A percentile compares a stretch with the other conserved stretches of the same genome.
These are phyloP conservation scores for Plumapathes pennacea DNA, from an alignment of 92 coral and sea anemone genomes.

Conservation along the genomic window DNA sequence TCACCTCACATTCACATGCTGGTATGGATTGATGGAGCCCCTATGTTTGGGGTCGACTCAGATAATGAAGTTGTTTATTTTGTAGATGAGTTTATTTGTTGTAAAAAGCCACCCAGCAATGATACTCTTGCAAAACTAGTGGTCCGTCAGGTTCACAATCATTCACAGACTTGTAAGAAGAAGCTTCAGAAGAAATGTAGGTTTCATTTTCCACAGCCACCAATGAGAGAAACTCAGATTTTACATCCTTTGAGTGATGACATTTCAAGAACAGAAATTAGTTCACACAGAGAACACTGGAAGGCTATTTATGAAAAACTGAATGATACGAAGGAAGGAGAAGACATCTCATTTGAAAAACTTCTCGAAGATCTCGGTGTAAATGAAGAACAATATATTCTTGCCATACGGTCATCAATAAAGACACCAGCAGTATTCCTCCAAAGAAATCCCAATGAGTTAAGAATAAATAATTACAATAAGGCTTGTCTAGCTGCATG, in stretches of 20 bases:
- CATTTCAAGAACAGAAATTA: not conserved
- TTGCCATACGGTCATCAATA: conserved; percentile 54
- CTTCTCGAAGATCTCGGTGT: conserved; percentile 18
- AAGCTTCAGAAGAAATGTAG: conserved; percentile 24
- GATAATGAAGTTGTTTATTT: not conserved
- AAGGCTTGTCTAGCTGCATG: conserved; percentile 34
- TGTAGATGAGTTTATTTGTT: not conserved
- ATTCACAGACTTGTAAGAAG: conserved; percentile 63
- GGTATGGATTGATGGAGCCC: conserved; percentile 7
- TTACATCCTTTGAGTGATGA: conserved; percentile 46
- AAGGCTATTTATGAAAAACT: conserved; percentile 4
- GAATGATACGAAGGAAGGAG: conserved; percentile 35
- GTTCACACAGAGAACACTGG: conserved; percentile 17
- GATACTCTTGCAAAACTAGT: conserved; percentile 21
- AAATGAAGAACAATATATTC: conserved; percentile 39
- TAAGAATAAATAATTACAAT: conserved; percentile 24
- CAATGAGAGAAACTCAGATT: conserved; percentile 49
- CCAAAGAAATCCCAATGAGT: conserved; percentile 58
- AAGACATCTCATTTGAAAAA: conserved; percentile 48
- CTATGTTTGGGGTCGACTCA: conserved; percentile 6
- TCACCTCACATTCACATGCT: conserved; percentile 45
- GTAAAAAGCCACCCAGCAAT: not conserved
- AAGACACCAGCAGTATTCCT: conserved; percentile 45
- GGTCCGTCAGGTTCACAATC: conserved; percentile 54
- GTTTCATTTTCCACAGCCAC: conserved; percentile 64